Conservation (phyloP, 2,888 invertebrate species). For the Lochmaea capreae region DNA sequence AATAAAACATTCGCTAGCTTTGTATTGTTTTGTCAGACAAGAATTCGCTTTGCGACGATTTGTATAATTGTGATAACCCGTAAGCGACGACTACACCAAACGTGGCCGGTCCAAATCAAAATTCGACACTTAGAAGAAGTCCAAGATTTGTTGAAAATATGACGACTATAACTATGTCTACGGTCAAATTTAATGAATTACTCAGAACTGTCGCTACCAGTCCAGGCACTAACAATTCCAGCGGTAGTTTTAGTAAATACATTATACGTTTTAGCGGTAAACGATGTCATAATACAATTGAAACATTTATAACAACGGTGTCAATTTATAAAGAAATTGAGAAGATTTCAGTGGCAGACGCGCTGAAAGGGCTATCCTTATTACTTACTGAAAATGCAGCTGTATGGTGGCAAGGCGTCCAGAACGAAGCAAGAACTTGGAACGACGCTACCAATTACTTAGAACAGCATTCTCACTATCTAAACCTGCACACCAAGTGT, state of each 20-base stretch:
- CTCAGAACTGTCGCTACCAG: too few species aligned
- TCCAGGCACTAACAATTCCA: too few species aligned
- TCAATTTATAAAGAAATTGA: background rate
- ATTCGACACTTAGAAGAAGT: too few species aligned
- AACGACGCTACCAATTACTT: slow-evolving; percentile 34
- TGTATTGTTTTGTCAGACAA: background rate
- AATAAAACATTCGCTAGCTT: slow-evolving; percentile 1
- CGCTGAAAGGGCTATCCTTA: slow-evolving; percentile 38
- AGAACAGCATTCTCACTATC: slow-evolving; percentile 41
- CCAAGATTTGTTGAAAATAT: too few species aligned
- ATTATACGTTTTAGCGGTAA: too few species aligned
- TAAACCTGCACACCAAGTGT: background rate
- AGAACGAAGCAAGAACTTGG: slow-evolving; percentile 35
- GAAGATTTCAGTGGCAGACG: slow-evolving; percentile 37
- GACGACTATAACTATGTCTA: too few species aligned
- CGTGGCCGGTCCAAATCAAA: too few species aligned
- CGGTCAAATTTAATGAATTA: background rate
- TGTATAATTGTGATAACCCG: too few species aligned
- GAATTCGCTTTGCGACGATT: too few species aligned
- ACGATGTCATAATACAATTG: too few species aligned
- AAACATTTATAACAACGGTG: too few species aligned
- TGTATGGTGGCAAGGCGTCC: slow-evolving; percentile 37
- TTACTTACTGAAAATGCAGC: slow-evolving; percentile 26
- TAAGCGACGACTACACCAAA: too few species aligned
- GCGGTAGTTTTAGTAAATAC: background rate